A percentile compares a stretch with the other conserved stretches of the same genome.
phyloP scores from a whole-genome alignment of 2,888 invertebrate species.

The Tinea trinotella region DNA sequence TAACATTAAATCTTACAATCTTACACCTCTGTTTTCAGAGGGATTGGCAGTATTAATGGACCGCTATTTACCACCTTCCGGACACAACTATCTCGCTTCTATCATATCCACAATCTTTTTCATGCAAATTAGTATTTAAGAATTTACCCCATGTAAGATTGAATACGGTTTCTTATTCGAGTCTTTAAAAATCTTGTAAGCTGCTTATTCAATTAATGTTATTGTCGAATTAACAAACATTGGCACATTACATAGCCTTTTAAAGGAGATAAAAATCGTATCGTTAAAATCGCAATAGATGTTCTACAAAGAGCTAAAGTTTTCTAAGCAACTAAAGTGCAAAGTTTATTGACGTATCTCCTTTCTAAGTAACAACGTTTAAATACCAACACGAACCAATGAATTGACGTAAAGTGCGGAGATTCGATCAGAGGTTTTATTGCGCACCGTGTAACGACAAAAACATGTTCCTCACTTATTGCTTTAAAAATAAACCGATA shows the following conservation, averaged over 20 bases:
- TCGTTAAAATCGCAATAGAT: conserved; percentile 27
- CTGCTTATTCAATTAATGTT: not conserved
- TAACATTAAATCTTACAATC: no score
- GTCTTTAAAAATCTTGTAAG: no score
- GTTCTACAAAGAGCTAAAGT: conserved; percentile 27
- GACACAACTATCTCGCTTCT: no score
- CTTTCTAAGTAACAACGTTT: conserved; percentile 8
- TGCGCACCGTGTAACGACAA: conserved; percentile 32
- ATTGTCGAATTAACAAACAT: not conserved
- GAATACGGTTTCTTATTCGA: no score
- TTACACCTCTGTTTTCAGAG: no score
- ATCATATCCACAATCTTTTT: no score
- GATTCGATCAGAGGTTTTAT: conserved; percentile 29
- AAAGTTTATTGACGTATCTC: conserved; percentile 18
- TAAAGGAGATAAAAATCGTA: not conserved
- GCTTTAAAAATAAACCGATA: conserved; percentile 20
- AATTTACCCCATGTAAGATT: no score
- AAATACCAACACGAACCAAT: conserved; percentile 14
- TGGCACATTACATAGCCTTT: not conserved
- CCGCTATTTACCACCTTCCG: no score
- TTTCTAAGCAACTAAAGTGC: conserved; percentile 18
- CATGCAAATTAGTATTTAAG: no score
- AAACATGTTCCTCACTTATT: conserved; percentile 32
- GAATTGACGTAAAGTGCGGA: conserved; percentile 9
- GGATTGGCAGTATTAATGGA: no score